Conservation (phyloP, 2,888 invertebrate species). For the Platycheirus rosarum region DNA sequence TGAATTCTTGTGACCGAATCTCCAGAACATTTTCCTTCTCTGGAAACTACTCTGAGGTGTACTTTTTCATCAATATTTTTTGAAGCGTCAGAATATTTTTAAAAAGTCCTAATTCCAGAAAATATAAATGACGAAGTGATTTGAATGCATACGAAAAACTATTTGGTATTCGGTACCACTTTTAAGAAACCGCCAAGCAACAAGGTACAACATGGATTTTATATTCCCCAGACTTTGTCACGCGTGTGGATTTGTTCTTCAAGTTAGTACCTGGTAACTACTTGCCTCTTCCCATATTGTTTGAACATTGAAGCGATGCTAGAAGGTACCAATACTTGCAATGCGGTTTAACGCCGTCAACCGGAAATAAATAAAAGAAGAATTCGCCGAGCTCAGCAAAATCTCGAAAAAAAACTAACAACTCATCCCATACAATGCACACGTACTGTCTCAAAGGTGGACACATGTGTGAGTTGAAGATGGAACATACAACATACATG, state of each 20-base stretch:
- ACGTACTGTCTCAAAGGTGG: too few relatives aligned
- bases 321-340: slow-evolving; percentile 41
- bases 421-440: slow-evolving; percentile 36
- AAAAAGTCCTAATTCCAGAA: too few relatives aligned
- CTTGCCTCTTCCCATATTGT: slow-evolving; percentile 34
- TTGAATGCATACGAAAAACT: too few relatives aligned
- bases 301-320: slow-evolving; percentile 24
- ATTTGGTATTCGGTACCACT: too few relatives aligned
- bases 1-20: too few relatives aligned
- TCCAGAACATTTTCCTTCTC: too few relatives aligned
- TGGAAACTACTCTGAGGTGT: too few relatives aligned
- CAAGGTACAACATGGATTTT: slow-evolving; percentile 52
- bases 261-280: too few relatives aligned
- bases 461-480: slow-evolving; percentile 1
- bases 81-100: too few relatives aligned
- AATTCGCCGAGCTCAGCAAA: slow-evolving; percentile 42
- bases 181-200: background rate
- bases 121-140: too few relatives aligned
- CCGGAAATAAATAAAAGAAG: slow-evolving; percentile 72
- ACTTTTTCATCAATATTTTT: too few relatives aligned
- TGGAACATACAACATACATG: slow-evolving; percentile 1
- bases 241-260: slow-evolving; percentile 57
- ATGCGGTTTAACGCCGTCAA: slow-evolving; percentile 63
- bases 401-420: slow-evolving; percentile 6
- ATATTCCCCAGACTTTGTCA: slow-evolving; percentile 54